Base-by-base conservation (phyloP, 2,888 invertebrate genomes). In the Lacanobia oleracea region DNA sequence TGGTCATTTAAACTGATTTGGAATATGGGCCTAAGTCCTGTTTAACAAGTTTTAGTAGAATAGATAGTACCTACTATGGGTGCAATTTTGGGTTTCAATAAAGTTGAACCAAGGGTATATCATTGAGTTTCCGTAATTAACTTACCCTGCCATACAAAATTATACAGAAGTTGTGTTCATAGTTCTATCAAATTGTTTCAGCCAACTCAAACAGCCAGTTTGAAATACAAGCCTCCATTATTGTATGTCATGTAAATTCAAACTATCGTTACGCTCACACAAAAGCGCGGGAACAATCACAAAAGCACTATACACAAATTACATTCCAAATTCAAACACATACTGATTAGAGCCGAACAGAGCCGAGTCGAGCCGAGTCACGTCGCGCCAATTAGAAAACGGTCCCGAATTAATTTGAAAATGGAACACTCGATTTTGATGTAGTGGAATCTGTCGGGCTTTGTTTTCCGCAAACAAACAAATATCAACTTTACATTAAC, bases 331-430 rank as follows among this genome's bases (percentile, higher is more conserved):
- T 92, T 93, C 93, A 92, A 94, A 94, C 92, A 91, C 86, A 86
- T 88, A 87, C 89, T 92, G 93, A 94, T 94, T 94, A 94, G 91
- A 93, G 75, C 81, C 71, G 89, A 93, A 93, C 92, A 89, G 85
- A 91, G 89, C 84, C 89, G 90, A 94, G 94, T 92, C 89, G 85
- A 91, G 89, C 85, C 89, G 90, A 94, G 94, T 94, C 94, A 95
- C 95, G 95, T 94, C 91, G 90, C 95, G 90, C 95, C 95, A 96
- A 96, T 96, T 95, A 96, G 94, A 94, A 94, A 94, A 93, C 93
- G 84, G 91, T 90, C 89, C 92, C 87, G 92, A 94, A 94, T 95
- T 95, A 94, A 95, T 95, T 95, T 92, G 93, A 95, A 95, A 95
- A 95, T 93, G 91, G 94, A 94, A 93, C 94, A 93, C 95, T 95